A percentile compares a stretch with the other conserved stretches of the same genome.
These are phyloP conservation scores for Gopherus flavomarginatus DNA, from an alignment of 2,113 vertebrate genomes.

Conservation along the genomic window DNA sequence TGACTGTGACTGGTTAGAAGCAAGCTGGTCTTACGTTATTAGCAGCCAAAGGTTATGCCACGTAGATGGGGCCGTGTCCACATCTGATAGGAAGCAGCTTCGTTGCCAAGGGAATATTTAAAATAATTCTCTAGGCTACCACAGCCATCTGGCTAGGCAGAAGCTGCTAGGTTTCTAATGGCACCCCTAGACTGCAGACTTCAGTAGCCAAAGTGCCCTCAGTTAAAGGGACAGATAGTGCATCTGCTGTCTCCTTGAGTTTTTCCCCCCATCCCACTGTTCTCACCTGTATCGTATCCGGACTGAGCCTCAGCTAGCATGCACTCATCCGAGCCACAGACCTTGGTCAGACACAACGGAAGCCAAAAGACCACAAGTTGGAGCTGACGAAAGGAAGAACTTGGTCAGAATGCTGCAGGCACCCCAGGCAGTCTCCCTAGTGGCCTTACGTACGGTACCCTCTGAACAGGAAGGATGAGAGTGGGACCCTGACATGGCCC, in stretches of 20 bases:
- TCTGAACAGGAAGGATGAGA: background rate
- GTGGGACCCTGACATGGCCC: background rate
- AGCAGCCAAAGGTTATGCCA: background rate
- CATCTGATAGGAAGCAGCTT: background rate
- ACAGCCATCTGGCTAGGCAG: background rate
- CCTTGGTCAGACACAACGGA: background rate
- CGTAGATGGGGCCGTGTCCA: background rate
- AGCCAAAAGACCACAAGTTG: background rate
- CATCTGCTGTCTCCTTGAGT: background rate
- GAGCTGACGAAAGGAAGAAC: background rate
- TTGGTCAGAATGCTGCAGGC: background rate
- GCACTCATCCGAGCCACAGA: background rate
- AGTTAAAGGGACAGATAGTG: background rate
- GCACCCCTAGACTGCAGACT: background rate
- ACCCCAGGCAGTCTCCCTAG: background rate
- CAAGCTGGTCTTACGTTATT: background rate
- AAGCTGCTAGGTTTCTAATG: background rate
- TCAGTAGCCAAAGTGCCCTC: background rate
- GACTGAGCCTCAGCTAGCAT: background rate
- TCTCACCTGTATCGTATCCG: background rate
- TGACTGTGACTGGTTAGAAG: background rate
- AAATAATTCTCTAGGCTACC: background rate
- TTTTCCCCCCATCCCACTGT: too few species aligned
- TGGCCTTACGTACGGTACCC: background rate
- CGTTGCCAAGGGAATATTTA: background rate